A percentile compares a stretch with the other conserved stretches of the same genome.
These are phyloP conservation scores for Pristionchus fissidentatus DNA, from an alignment of 2,888 invertebrate species.

Conservation along the genomic window DNA sequence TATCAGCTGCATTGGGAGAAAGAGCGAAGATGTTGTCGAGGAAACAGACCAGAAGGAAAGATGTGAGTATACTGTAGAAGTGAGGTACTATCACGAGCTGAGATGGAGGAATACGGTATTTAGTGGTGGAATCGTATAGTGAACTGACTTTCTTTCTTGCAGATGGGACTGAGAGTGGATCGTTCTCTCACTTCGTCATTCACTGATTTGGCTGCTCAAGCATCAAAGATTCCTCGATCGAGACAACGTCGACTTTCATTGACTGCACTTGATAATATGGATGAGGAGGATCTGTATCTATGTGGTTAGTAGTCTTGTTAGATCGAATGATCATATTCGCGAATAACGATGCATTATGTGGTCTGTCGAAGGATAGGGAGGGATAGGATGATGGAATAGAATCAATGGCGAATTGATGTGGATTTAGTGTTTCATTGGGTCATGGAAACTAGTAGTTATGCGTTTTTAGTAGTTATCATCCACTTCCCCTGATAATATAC, in stretches of 20 bases:
- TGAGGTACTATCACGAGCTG: no score
- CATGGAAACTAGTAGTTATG: no score
- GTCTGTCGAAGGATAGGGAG: no score
- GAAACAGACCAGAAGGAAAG: slow-evolving; percentile 41
- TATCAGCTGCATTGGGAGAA: slow-evolving; percentile 57
- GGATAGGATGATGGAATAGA: no score
- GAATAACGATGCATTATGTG: no score
- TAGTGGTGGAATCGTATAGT: not conserved
- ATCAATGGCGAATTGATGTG: no score
- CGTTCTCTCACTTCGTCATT: slow-evolving; percentile 65
- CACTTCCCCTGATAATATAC: no score
- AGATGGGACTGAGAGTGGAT: slow-evolving; percentile 44
- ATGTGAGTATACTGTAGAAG: not conserved
- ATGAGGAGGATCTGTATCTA: slow-evolving; percentile 47
- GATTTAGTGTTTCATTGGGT: no score
- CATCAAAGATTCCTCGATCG: slow-evolving; percentile 67
- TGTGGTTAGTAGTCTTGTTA: not conserved
- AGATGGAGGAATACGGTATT: slow-evolving; percentile 32
- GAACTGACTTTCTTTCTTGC: not conserved
- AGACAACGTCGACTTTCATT: slow-evolving; percentile 8
- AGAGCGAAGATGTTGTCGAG: slow-evolving; percentile 45
- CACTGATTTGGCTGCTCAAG: slow-evolving; percentile 75
- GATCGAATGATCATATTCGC: not conserved
- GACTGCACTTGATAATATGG: slow-evolving; percentile 46
- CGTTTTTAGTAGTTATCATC: no score